Base-by-base conservation (phyloP, 2,888 invertebrate species). In the Blastobasis adustella region DNA sequence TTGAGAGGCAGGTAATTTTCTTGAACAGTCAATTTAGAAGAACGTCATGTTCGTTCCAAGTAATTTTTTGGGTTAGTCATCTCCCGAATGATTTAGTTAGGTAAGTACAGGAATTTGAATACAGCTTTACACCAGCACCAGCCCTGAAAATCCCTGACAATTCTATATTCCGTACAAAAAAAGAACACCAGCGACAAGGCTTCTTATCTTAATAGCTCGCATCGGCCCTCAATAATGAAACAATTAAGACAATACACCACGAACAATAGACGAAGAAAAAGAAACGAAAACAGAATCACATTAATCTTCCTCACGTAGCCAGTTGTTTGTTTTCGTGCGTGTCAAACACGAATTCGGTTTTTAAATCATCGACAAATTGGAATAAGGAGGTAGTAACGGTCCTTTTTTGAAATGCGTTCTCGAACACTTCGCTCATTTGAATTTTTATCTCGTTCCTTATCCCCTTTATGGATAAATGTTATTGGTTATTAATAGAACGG, bases 231-330 rank as follows among this genome's bases (percentile, higher is more conserved):
- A 69, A 54, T 79, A 82, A 79, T 73, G 79, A 80, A 80, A 81
- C 74, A 80, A 84, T 84, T 82, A 84, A 77, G 74, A 73, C 74
- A 71, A 72, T 74, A 69, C 57, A 53, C 55, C 59, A 61, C 57
- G 51, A 60, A 71, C 69, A 69, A 69, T 65, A 58, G 63, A 60
- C 54, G 42, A n/a, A n/a, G 42, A 42, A 42, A 58, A 58, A 65
- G 62, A 58, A 58, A 55, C 56, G 59, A 53, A 52, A 56, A 57
- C 53, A 49, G 54, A 56, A 57, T 60, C 63, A 52, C 68, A 77
- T 83, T 81, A 76, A 82, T 85, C 84, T 85, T 81, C 70, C 60
- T 84, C 79, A 76, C 61, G 54, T 56, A 68, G 69, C 60, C 52
- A 57, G 58, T 71, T 78, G 73, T 80, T 80, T 81, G 75, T 83